A percentile compares a stretch with the other conserved stretches of the same genome.
Evolutionary conservation across 2,888 invertebrate species (phyloP).

Genomic region (Capitulum mitella): DNA sequence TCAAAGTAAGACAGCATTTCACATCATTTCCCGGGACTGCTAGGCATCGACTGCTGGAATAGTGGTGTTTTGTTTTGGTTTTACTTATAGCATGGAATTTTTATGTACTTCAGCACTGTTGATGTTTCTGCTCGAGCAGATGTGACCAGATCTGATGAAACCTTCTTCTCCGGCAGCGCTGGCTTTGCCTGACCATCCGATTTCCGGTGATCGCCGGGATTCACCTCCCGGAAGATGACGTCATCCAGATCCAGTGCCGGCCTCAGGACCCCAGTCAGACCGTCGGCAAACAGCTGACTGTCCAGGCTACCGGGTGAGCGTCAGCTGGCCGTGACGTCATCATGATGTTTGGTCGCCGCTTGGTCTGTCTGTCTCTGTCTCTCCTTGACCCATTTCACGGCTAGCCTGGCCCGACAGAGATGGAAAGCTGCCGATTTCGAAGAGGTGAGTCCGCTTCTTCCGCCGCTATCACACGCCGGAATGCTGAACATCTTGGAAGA

Average conservation of each 20-base stretch:
- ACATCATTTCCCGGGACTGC: neutral
- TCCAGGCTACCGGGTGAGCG: slow-evolving; percentile 38
- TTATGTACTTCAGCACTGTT: neutral
- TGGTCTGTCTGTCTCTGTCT: too few species aligned
- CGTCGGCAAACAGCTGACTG: slow-evolving; percentile 38
- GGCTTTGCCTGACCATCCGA: slow-evolving; percentile 40
- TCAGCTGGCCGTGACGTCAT: neutral
- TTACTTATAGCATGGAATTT: too few species aligned
- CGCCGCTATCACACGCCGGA: too few species aligned
- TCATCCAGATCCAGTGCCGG: slow-evolving; percentile 40
- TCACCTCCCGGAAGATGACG: slow-evolving; percentile 41
- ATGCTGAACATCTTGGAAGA: too few species aligned
- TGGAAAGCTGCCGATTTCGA: too few species aligned
- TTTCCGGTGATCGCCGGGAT: slow-evolving; percentile 40
- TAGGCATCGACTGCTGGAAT: too few species aligned
- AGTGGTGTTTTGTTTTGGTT: too few species aligned
- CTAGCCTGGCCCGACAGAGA: too few species aligned
- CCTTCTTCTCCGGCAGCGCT: slow-evolving; percentile 38
- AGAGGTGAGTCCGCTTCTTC: too few species aligned
- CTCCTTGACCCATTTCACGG: too few species aligned
- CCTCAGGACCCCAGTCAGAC: slow-evolving; percentile 39
- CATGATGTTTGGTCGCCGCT: too few species aligned
- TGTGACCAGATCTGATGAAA: too few species aligned
- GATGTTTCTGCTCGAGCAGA: neutral
- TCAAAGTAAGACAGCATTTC: neutral